Percentiles rank a stretch among this genome's conserved stretches.
phyloP scores from a whole-genome alignment of 2,888 invertebrate species.

The Erebia aethiops region DNA sequence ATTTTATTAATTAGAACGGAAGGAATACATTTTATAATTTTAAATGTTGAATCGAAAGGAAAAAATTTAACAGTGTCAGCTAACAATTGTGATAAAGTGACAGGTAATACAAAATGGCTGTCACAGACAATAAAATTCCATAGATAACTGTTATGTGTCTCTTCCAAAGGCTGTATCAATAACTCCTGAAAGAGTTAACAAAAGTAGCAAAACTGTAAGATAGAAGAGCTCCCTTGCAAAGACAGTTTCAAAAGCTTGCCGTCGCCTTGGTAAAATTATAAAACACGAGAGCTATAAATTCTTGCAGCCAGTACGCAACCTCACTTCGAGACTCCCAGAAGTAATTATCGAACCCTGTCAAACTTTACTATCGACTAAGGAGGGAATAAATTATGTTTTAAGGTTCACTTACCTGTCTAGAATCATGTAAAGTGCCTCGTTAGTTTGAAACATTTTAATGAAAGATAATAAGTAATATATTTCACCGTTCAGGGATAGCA shows the following conservation, averaged over 20 bases:
- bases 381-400: conserved; percentile 33
- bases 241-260: conserved; percentile 8
- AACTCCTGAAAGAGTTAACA: background rate
- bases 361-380: conserved; percentile 38
- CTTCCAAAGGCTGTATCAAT: too few relatives aligned
- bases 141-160: too few relatives aligned
- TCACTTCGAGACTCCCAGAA: conserved; percentile 29
- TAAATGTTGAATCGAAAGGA: too few relatives aligned
- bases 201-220: background rate
- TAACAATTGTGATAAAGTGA: too few relatives aligned
- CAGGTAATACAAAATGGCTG: too few relatives aligned
- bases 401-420: conserved; percentile 33
- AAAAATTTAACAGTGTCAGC: too few relatives aligned
- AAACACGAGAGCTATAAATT: conserved; percentile 22
- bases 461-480: background rate
- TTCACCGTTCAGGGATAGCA: background rate
- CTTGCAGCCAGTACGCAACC: conserved; percentile 3
- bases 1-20: too few relatives aligned
- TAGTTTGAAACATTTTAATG: conserved; percentile 6
- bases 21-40: too few relatives aligned
- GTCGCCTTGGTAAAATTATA: conserved; percentile 9
- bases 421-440: conserved; percentile 7
- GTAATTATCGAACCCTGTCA: conserved; percentile 39
- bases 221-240: background rate
- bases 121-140: too few relatives aligned